These are phyloP conservation scores for Virgularia gustaviana DNA, from an alignment of 92 coral and sea anemone genomes.

Conservation along the genomic window DNA sequence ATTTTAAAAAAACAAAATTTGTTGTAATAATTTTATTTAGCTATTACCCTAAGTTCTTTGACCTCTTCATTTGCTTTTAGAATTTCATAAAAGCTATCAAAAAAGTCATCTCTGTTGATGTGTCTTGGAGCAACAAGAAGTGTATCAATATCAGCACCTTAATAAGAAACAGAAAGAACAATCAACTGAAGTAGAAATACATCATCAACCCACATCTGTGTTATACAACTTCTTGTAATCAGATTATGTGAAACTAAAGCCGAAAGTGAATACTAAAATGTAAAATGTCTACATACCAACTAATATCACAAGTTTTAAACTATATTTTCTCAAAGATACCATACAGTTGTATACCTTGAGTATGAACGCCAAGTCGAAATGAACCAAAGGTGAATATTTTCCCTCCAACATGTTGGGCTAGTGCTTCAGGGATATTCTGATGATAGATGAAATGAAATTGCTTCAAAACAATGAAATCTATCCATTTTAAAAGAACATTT, in stretches of 20 bases:
- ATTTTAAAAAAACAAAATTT: too few species aligned
- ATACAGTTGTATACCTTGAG: conserved; percentile 95
- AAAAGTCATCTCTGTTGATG: conserved; percentile 81
- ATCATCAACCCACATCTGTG: too few species aligned
- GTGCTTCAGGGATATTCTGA: conserved; percentile 90
- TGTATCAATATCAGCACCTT: conserved; percentile 97
- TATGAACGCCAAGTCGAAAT: conserved; percentile 93
- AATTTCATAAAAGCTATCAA: conserved; percentile 79
- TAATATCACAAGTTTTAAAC: too few species aligned
- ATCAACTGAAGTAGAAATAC: background rate
- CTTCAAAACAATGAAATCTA: background rate
- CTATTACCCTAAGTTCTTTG: conserved; percentile 79
- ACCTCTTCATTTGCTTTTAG: conserved; percentile 87
- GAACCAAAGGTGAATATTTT: conserved; percentile 98
- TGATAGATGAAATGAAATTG: background rate
- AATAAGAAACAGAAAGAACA: background rate
- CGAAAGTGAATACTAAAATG: too few species aligned
- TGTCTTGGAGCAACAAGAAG: conserved; percentile 92
- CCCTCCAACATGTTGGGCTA: conserved; percentile 87
- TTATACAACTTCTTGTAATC: too few species aligned
- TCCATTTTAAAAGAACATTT: background rate
- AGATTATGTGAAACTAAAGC: too few species aligned
- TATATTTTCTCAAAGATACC: too few species aligned
- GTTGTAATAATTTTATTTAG: too few species aligned
- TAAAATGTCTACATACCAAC: too few species aligned